Evolutionary conservation across 2,797 vertebrate genomes (phyloP), one percentile per base, ranked within the genome.

Genomic region (Notolabrus celidotus): DNA sequence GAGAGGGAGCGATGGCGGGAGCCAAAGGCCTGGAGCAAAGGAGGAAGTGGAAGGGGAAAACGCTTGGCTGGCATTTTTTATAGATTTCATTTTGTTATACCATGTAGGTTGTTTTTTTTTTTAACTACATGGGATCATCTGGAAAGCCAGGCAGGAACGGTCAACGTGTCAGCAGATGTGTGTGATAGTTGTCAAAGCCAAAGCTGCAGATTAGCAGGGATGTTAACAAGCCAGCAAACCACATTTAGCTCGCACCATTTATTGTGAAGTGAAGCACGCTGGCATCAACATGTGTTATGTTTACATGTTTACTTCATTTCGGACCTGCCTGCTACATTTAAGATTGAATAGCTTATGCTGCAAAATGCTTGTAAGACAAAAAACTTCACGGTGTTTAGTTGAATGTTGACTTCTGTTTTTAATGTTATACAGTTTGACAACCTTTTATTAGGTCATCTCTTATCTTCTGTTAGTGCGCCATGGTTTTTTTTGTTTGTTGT

Each of bases 31-130:
- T 55, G 31, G 57, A 69, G 74, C 51, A 52, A 38, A 58, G 58
- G 59, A 59, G 77, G 62, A 71, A 59, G 56, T n/a, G 49, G 66
- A 67, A 33, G 42, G 42, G n/a, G 25, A 79, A 89, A 89, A 67
- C 80, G 89, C 80, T 43, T 9, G 66, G 74, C 59, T 55, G 53
- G 79, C 85, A 47, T 71, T 88, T 86, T 83, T 67, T 45, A n/a
- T n/a, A 22, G 31, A 55, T 77, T 59, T 59, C 19, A 19, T 16
- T n/a, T 36, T 36, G 2, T 31, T 50, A 46, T 10, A 22, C 19
- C 41, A 43, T 34, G 16, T 41, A 36, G 34, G 11, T 31, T 14
- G 20, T 27, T 41, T 16, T 46, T 42, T 60, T 74, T 36, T 27
- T n/a, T 10, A 9, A 20, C 33, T 14, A 22, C 25, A 53, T 27